Evolutionary conservation across 1,140 invertebrate genomes (phyloP).

Genomic region (Lerema accius): DNA sequence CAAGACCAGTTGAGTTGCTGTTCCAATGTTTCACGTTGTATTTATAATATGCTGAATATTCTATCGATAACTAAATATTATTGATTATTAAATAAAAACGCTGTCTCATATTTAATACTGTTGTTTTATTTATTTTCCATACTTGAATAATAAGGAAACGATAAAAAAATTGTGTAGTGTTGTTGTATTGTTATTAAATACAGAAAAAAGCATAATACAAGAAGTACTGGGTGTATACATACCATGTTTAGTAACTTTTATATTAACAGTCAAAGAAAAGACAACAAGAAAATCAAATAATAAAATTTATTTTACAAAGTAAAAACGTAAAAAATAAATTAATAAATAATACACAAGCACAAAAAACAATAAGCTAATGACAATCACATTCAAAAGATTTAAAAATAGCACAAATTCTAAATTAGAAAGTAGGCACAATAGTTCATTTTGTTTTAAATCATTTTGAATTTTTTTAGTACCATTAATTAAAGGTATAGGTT

Average conservation of each 20-base stretch:
- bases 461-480: no score
- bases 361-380: neutral
- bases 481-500: no score
- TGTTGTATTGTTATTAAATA: no score
- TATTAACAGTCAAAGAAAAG: no score
- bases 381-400: slow-evolving; percentile 5
- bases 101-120: slow-evolving; percentile 74
- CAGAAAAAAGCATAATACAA: no score
- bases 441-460: no score
- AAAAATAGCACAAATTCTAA: slow-evolving; percentile 37
- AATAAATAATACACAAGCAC: slow-evolving; percentile 1
- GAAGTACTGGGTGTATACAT: no score
- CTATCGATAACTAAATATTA: slow-evolving; percentile 77
- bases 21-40: slow-evolving; percentile 78
- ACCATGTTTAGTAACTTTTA: no score
- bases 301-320: slow-evolving; percentile 12
- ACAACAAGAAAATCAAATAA: neutral
- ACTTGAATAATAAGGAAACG: no score
- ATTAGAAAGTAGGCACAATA: slow-evolving; percentile 36
- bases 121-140: slow-evolving; percentile 71
- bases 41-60: slow-evolving; percentile 81
- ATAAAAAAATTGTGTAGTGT: no score
- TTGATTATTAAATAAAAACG: slow-evolving; percentile 81
- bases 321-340: slow-evolving; percentile 9
- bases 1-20: slow-evolving; percentile 65